A percentile compares a stretch with the other conserved stretches of the same genome.
phyloP scores from a whole-genome alignment of 2,797 vertebrate species.

The Australoheros facetus region DNA sequence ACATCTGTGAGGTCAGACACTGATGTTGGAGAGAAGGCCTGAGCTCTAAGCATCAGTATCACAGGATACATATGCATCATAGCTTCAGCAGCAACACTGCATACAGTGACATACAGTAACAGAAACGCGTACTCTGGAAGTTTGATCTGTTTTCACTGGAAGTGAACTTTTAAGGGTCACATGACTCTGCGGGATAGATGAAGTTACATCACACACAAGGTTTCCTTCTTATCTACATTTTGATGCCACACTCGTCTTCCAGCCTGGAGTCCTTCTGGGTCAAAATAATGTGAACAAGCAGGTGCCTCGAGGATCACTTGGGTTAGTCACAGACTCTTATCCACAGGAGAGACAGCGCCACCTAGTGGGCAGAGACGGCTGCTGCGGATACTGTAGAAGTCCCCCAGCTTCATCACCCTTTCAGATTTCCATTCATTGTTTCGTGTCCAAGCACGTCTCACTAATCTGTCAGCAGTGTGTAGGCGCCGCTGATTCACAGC shows the following conservation, averaged over 20 bases:
- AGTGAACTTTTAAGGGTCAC: not conserved
- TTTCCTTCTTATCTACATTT: not conserved
- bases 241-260: not conserved
- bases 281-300: not conserved
- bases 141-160: too few relatives aligned
- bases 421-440: not conserved
- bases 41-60: too few relatives aligned
- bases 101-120: too few relatives aligned
- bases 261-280: not conserved
- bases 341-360: constrained; percentile 27
- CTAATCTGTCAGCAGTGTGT: not conserved
- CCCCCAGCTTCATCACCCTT: not conserved
- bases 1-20: too few relatives aligned
- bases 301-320: not conserved
- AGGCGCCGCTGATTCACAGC: not conserved
- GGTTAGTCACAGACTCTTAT: not conserved
- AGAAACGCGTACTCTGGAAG: too few relatives aligned
- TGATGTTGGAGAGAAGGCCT: too few relatives aligned
- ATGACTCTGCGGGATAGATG: too few relatives aligned
- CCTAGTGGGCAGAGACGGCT: constrained; percentile 37
- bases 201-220: not conserved
- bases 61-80: too few relatives aligned
- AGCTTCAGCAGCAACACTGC: too few relatives aligned
- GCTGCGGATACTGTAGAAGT: not conserved
- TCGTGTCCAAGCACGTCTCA: not conserved